Conservation (phyloP, 1,140 invertebrate genomes). For the Paraescarpia echinospica region DNA sequence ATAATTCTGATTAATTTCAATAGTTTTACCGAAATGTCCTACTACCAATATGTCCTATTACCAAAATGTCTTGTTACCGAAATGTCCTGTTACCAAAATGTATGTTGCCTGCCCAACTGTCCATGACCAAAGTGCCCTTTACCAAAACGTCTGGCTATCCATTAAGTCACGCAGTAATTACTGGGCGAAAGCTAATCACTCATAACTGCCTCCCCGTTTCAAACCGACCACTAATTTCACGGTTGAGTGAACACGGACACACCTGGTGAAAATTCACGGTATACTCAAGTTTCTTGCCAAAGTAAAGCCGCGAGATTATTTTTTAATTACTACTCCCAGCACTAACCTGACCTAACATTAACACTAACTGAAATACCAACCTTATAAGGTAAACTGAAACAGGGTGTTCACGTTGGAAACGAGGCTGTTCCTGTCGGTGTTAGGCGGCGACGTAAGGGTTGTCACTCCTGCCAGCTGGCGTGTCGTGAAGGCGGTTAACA, state of each 20-base stretch:
- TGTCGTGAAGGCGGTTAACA: not conserved
- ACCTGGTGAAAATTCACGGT: not conserved
- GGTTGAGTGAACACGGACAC: not conserved
- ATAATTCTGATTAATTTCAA: no score
- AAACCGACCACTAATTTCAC: not conserved
- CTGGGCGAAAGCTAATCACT: not conserved
- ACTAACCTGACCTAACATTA: not conserved
- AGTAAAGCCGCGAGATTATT: not conserved
- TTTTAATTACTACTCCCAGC: not conserved
- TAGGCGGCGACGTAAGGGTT: not conserved
- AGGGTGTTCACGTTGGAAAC: no score
- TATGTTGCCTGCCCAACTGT: no score
- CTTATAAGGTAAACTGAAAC: not conserved
- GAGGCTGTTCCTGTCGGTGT: no score
- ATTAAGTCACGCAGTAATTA: not conserved
- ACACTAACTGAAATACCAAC: not conserved
- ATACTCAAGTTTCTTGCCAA: not conserved
- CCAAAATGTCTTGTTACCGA: no score
- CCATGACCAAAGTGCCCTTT: no score
- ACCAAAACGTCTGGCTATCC: no score
- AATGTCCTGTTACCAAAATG: no score
- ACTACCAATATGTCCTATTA: no score
- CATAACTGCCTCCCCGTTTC: not conserved
- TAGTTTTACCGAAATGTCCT: no score
- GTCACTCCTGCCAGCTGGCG: not conserved